These are phyloP conservation scores for Drosophila suzukii DNA, from an alignment of 1,140 invertebrate genomes.

Conservation along the genomic window DNA sequence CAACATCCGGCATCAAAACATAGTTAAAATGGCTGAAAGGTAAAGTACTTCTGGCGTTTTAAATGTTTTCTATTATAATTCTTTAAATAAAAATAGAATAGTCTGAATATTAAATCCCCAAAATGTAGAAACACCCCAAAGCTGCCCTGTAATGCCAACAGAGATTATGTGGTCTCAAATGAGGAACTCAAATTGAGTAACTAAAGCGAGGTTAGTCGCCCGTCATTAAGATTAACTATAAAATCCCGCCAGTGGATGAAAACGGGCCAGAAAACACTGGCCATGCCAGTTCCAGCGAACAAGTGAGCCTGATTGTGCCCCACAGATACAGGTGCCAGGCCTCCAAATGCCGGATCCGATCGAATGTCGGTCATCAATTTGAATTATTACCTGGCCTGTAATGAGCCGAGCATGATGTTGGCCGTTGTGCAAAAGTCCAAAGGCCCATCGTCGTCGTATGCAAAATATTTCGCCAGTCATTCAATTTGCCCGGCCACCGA, in stretches of 20 bases:
- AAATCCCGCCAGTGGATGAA: not conserved
- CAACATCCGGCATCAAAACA: not conserved
- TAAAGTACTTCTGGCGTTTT: not conserved
- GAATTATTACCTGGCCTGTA: constrained; percentile 54
- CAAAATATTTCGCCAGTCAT: constrained; percentile 61
- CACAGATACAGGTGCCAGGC: not conserved
- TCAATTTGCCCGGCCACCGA: constrained; percentile 46
- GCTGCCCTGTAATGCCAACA: not conserved
- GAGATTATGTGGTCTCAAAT: not conserved
- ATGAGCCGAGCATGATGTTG: constrained; percentile 73
- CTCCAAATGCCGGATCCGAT: constrained; percentile 17
- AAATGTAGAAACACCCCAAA: not conserved
- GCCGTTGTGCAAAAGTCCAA: constrained; percentile 23
- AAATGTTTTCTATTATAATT: not conserved
- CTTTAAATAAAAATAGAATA: too few relatives aligned
- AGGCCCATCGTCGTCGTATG: constrained; percentile 25
- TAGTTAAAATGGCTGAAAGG: not conserved
- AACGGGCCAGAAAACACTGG: not conserved
- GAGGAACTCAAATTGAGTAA: too few relatives aligned
- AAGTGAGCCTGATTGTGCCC: constrained; percentile 22
- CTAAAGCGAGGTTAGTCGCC: not conserved
- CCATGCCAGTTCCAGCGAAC: not conserved
- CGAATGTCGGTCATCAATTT: constrained; percentile 48
- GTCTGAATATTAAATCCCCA: too few relatives aligned
- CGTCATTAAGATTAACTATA: constrained; percentile 3